These are phyloP conservation scores for Cacoxenus indagator DNA, from an alignment of 2,888 invertebrate species.

Conservation along the genomic window DNA sequence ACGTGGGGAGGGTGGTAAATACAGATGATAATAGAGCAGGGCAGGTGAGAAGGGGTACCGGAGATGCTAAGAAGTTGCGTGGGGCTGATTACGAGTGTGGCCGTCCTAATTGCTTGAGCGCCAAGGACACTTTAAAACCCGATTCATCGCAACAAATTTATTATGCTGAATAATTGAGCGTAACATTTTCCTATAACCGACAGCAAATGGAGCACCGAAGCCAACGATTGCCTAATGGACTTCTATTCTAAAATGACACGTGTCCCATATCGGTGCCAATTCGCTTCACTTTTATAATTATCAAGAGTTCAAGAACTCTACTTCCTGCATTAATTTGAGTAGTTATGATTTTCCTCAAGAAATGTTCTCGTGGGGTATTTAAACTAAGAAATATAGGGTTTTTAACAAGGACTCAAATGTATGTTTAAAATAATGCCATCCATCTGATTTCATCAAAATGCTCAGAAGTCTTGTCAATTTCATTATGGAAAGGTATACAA, in stretches of 20 bases:
- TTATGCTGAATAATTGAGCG: constrained; percentile 59
- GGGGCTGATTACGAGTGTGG: constrained; percentile 5
- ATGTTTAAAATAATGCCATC: no score
- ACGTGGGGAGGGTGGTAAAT: no score
- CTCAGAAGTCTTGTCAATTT: no score
- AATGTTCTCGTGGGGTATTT: no score
- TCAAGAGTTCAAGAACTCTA: no score
- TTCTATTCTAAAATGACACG: not conserved
- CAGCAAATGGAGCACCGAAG: not conserved
- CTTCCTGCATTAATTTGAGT: no score
- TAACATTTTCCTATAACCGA: constrained; percentile 41
- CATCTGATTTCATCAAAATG: no score
- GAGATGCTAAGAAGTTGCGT: not conserved
- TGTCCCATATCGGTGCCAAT: not conserved
- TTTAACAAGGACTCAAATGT: no score
- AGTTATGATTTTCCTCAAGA: no score
- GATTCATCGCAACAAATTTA: constrained; percentile 57
- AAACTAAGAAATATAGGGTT: no score
- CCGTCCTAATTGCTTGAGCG: constrained; percentile 36
- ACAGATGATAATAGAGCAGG: constrained; percentile 7
- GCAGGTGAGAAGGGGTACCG: not conserved
- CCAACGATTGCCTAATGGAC: not conserved
- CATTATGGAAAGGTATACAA: no score
- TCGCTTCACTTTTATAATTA: not conserved
- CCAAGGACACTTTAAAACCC: constrained; percentile 60